phyloP scores from a whole-genome alignment of 2,113 vertebrate species.

The Antechinus flavipes region DNA sequence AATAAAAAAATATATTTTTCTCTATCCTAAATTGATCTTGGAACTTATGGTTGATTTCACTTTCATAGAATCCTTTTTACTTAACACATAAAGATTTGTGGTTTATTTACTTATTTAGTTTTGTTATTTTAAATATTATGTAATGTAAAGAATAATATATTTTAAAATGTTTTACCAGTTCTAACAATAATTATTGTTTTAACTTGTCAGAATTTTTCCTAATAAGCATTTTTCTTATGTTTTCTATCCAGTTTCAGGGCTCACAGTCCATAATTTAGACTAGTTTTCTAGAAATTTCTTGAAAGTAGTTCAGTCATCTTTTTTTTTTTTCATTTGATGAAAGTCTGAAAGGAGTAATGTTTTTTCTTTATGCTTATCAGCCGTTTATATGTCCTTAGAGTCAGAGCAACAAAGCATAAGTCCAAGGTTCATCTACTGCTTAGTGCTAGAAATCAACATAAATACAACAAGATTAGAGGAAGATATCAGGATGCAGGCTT shows the following conservation, averaged over 20 bases:
- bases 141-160: conserved; percentile 78
- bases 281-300: not conserved
- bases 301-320: not conserved
- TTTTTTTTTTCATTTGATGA: not conserved
- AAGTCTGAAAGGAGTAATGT: not conserved
- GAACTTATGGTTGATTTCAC: conserved; percentile 79
- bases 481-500: not conserved
- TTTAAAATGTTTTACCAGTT: conserved; percentile 44
- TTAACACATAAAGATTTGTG: conserved; percentile 80
- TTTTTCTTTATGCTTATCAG: not conserved
- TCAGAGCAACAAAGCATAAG: not conserved
- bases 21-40: conserved; percentile 78
- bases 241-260: not conserved
- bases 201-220: conserved; percentile 51
- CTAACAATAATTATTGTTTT: conserved; percentile 51
- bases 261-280: not conserved
- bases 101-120: conserved; percentile 73
- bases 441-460: not conserved
- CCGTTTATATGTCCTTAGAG: not conserved
- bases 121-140: conserved; percentile 82
- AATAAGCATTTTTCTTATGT: conserved; percentile 45
- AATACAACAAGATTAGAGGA: not conserved
- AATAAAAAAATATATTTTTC: conserved; percentile 79
- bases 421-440: not conserved
- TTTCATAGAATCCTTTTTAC: conserved; percentile 78